These are phyloP conservation scores for Lemur catta DNA, from an alignment of 2,797 vertebrate species.

Conservation along the genomic window DNA sequence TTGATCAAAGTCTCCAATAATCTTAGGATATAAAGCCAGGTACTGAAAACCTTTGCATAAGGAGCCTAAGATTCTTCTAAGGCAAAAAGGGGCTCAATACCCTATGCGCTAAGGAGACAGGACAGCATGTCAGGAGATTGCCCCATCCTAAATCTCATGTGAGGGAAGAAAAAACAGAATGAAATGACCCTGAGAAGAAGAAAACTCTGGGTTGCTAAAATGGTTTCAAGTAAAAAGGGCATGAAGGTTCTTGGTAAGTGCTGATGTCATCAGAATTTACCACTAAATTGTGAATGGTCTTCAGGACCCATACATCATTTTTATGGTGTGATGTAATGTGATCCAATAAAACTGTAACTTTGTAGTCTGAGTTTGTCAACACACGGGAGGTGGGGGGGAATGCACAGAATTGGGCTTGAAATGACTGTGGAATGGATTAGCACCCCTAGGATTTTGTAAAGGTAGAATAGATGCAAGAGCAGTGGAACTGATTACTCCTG, in stretches of 20 bases:
- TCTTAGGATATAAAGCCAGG: background rate
- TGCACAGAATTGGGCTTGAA: background rate
- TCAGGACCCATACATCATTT: background rate
- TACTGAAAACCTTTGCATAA: background rate
- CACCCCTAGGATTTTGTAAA: background rate
- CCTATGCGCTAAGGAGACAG: background rate
- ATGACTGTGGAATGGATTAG: background rate
- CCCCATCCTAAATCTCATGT: background rate
- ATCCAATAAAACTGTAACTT: background rate
- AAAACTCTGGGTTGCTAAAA: background rate
- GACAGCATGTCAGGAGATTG: background rate
- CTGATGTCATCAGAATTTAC: background rate
- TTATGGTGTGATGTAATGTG: background rate
- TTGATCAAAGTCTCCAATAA: background rate
- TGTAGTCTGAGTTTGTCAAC: background rate
- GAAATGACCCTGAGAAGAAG: background rate
- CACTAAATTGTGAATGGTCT: background rate
- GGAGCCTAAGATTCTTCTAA: background rate
- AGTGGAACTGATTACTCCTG: background rate
- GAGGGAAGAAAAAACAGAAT: background rate
- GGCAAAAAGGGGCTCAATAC: background rate
- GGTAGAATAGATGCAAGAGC: background rate
- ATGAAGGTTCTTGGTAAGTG: background rate
- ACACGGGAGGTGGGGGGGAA: background rate
- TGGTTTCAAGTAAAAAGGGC: background rate